Percentiles rank a stretch among this genome's conserved stretches.
phyloP scores from a whole-genome alignment of 2,888 invertebrate species.

The Dorcus parallelipipedus region DNA sequence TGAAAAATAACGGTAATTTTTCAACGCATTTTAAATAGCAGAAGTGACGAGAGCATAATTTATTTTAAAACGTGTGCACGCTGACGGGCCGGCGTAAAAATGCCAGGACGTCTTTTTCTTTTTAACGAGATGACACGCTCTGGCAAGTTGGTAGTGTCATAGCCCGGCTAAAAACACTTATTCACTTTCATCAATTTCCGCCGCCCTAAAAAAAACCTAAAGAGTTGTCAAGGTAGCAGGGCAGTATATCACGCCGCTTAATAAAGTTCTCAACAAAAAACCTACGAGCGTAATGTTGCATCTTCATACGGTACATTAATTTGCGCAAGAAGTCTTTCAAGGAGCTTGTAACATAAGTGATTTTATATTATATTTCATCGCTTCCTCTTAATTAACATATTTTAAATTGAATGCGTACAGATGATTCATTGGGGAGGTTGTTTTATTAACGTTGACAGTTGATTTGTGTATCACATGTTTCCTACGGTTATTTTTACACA shows the following conservation, averaged over 20 bases:
- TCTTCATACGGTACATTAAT: constrained; percentile 21
- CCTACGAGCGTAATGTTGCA: background rate
- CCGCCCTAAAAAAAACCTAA: constrained; percentile 20
- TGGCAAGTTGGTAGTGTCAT: constrained; percentile 23
- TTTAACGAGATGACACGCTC: constrained; percentile 23
- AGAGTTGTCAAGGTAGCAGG: constrained; percentile 25
- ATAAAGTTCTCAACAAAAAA: constrained; percentile 15
- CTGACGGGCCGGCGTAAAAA: constrained; percentile 8
- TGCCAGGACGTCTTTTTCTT: constrained; percentile 23
- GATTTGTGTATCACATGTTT: constrained; percentile 14
- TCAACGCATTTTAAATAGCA: constrained; percentile 21
- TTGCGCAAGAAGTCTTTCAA: background rate
- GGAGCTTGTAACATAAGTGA: background rate
- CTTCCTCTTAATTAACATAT: constrained; percentile 20
- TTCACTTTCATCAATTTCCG: constrained; percentile 31
- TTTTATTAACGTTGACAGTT: constrained; percentile 20
- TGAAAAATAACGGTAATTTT: constrained; percentile 43
- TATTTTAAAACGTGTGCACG: constrained; percentile 30
- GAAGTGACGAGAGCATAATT: constrained; percentile 35
- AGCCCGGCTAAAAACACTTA: constrained; percentile 20
- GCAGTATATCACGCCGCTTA: constrained; percentile 23
- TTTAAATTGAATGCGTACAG: constrained; percentile 15
- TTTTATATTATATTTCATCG: constrained; percentile 12
- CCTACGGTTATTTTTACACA: background rate
- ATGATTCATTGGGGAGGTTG: constrained; percentile 14